Percentiles rank a stretch among this genome's conserved stretches.
Conservation (phyloP, 2,888 invertebrate species). For the Hanleya hanleyi region DNA sequence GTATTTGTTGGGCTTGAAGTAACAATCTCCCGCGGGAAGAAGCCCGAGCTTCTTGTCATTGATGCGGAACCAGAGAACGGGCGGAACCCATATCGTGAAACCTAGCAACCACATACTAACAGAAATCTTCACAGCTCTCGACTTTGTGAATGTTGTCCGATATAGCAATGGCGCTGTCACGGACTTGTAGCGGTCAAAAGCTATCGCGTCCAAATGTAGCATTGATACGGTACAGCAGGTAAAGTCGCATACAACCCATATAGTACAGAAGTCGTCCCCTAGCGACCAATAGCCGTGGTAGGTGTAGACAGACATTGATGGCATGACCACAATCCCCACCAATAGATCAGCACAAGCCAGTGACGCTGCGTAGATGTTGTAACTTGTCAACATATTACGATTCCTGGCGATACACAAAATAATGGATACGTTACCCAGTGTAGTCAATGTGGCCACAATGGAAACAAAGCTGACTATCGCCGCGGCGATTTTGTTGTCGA, state of each 20-base stretch:
- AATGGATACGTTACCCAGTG: neutral
- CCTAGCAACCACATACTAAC: conserved; percentile 19
- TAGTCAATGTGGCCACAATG: neutral
- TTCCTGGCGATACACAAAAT: conserved; percentile 3
- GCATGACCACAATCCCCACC: conserved; percentile 33
- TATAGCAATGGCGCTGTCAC: conserved; percentile 23
- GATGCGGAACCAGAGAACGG: conserved; percentile 17
- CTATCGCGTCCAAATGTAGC: conserved; percentile 26
- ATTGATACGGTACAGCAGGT: conserved; percentile 31
- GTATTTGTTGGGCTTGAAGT: conserved; percentile 13
- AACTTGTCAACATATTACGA: neutral
- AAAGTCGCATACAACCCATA: conserved; percentile 31
- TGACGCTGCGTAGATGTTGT: conserved; percentile 27
- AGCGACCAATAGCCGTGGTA: conserved; percentile 32
- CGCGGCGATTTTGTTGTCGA: no score
- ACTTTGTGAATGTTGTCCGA: neutral
- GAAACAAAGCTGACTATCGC: neutral
- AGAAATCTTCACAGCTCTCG: neutral
- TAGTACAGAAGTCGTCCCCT: conserved; percentile 24
- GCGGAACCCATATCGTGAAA: conserved; percentile 21
- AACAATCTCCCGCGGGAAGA: conserved; percentile 12
- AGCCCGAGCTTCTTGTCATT: neutral
- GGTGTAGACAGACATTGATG: conserved; percentile 26
- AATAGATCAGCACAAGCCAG: conserved; percentile 29
- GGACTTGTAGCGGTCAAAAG: conserved; percentile 27